These are phyloP conservation scores for Lota lota DNA, from an alignment of 2,113 vertebrate species.

Conservation along the genomic window DNA sequence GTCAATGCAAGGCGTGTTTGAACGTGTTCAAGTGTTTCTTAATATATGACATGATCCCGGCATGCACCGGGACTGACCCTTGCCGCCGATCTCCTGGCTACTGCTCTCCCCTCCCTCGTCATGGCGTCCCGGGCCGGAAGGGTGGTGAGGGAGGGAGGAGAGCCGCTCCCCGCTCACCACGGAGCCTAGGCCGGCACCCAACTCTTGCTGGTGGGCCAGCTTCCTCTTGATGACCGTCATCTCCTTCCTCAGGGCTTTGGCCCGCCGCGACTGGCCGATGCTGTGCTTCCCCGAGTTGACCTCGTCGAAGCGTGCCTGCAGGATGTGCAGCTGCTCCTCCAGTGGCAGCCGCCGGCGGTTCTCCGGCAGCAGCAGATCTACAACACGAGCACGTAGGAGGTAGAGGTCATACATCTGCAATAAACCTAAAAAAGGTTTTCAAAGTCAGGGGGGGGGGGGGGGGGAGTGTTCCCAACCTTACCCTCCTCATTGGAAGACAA, in stretches of 20 bases:
- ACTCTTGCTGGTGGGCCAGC: slow-evolving; percentile 87
- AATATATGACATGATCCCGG: not conserved
- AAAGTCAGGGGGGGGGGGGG: no score
- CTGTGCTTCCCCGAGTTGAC: slow-evolving; percentile 90
- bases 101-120: slow-evolving; percentile 97
- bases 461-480: slow-evolving; percentile 36
- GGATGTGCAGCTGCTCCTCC: slow-evolving; percentile 91
- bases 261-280: slow-evolving; percentile 87
- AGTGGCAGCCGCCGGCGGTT: slow-evolving; percentile 86
- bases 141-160: slow-evolving; percentile 64
- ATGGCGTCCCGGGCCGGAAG: slow-evolving; percentile 76
- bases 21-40: not conserved
- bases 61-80: slow-evolving; percentile 51
- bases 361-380: slow-evolving; percentile 84
- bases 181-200: slow-evolving; percentile 71
- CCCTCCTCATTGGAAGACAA: slow-evolving; percentile 72
- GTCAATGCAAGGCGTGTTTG: no score
- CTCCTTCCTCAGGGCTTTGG: slow-evolving; percentile 96
- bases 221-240: slow-evolving; percentile 92
- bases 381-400: not conserved
- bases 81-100: slow-evolving; percentile 90
- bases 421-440: slow-evolving; percentile 2
- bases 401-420: not conserved
- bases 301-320: slow-evolving; percentile 85
- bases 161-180: slow-evolving; percentile 60